Conservation (phyloP, 2,797 vertebrate species). For the Zenarchopterus dispar region DNA sequence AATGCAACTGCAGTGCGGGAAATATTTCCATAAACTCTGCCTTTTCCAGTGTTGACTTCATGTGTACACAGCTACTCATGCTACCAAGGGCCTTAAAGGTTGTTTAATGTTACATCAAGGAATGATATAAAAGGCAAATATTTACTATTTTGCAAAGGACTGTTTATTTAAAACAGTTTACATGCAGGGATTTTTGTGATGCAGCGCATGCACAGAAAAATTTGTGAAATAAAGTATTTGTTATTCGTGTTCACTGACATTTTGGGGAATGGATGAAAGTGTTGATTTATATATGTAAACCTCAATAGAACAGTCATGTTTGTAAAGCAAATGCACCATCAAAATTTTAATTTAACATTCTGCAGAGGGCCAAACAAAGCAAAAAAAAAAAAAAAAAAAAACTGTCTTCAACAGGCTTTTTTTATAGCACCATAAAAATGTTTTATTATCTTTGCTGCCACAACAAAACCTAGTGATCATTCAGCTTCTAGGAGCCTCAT, state of each 20-base stretch:
- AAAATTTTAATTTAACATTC: constrained; percentile 45
- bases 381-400: constrained; percentile 42
- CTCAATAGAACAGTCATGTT: constrained; percentile 47
- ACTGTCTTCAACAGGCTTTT: constrained; percentile 54
- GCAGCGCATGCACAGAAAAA: constrained; percentile 20
- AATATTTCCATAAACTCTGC: no score
- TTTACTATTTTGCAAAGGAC: constrained; percentile 32
- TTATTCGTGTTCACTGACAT: constrained; percentile 28
- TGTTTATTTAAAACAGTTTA: constrained; percentile 32
- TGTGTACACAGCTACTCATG: background rate
- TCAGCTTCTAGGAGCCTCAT: constrained; percentile 61
- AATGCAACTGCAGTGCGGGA: no score
- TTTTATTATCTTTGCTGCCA: constrained; percentile 67
- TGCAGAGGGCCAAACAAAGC: constrained; percentile 36
- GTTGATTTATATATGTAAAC: constrained; percentile 11
- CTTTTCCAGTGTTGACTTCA: no score
- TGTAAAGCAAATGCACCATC: constrained; percentile 40
- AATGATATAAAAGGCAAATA: constrained; percentile 32
- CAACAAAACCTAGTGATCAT: constrained; percentile 69
- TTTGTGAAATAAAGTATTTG: constrained; percentile 21
- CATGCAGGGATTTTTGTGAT: constrained; percentile 19
- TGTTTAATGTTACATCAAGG: constrained; percentile 2
- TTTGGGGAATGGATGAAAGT: constrained; percentile 20
- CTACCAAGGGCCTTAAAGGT: constrained; percentile 14
- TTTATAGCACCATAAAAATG: constrained; percentile 62